Percentiles rank a stretch among this genome's conserved stretches.
phyloP scores from a whole-genome alignment of 2,113 vertebrate species.

The Nematolebias whitei region DNA sequence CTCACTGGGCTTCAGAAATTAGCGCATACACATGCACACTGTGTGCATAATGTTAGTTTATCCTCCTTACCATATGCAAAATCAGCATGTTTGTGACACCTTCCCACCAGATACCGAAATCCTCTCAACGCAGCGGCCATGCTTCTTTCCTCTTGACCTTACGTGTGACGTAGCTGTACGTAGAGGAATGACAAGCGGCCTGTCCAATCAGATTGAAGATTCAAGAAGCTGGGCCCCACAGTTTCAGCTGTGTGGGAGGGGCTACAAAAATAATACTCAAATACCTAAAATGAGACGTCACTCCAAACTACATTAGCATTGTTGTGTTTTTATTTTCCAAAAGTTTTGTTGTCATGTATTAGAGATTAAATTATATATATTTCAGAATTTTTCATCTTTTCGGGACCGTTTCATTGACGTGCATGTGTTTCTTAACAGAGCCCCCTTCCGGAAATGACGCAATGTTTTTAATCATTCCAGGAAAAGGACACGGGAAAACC shows the following conservation, averaged over 20 bases:
- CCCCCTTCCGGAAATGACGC: constrained; percentile 64
- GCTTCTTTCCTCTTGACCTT: constrained; percentile 75
- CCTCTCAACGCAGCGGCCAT: constrained; percentile 82
- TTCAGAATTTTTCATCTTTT: too few relatives aligned
- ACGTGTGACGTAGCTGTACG: constrained; percentile 35
- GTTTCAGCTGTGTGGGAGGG: constrained; percentile 32
- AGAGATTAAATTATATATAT: too few relatives aligned
- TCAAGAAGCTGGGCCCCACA: constrained; percentile 31
- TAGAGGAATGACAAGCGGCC: constrained; percentile 14
- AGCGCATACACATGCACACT: background rate
- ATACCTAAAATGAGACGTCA: too few relatives aligned
- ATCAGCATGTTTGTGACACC: constrained; percentile 72
- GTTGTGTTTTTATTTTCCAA: too few relatives aligned
- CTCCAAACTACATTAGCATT: too few relatives aligned
- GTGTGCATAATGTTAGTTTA: background rate
- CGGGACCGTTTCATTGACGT: too few relatives aligned
- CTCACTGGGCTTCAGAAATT: background rate
- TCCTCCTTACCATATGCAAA: constrained; percentile 72
- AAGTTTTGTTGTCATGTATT: too few relatives aligned
- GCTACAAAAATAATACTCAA: too few relatives aligned
- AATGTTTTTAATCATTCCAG: constrained; percentile 78
- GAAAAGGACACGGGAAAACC: constrained; percentile 71
- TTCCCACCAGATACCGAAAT: constrained; percentile 69
- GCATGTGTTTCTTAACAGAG: background rate
- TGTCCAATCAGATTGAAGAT: constrained; percentile 52